Evolutionary conservation across 1,140 invertebrate genomes (phyloP), one percentile per base, ranked within the genome.

Genomic region (Saccostrea cuccullata): DNA sequence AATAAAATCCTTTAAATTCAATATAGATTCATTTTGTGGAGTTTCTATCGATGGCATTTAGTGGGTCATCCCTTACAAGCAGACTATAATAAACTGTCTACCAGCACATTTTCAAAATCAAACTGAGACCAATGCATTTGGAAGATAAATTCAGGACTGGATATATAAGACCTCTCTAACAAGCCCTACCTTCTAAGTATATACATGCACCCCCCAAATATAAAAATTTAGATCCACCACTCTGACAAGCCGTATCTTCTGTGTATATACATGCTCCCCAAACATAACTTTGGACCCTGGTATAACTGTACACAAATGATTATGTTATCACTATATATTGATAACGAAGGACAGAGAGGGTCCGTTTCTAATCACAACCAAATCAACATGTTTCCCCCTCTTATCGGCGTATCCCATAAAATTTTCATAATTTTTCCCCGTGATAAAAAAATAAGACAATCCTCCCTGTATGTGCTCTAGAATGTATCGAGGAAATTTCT

Each of bases 221-320:
- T 60, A 64, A 8, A 60, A 9, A 64, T 5, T 64, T 17, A 64
- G 58, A 17, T 64, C 17, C 58, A 17, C n/a, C 58, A 20, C 58
- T 17, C n/a, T 47, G 47, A 47, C 47, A 47, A 47, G 47, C 47
- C 5, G 6, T 47, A 47, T 47, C 47, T 47, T 64, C 58, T 20
- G 15, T 64, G 58, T 60, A 17, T 17, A 64, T 6, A n/a, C 58
- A 64, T 64, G 58, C 58, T 64, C 58, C 58, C 47, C 58, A 64
- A 64, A 64, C 15, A 64, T 64, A 64, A 64, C 58, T 64, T 64
- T 64, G 58, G 58, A 64, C 58, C 15, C 58, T 20, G 1, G 58
- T 64, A 64, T 64, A 20, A n/a, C 58, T n/a, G 58, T 64, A 64
- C 58, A 64, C 58, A 64, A 60, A 64, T 64, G 58, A 64, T 64